Conservation (phyloP, 2,888 invertebrate genomes). For the Abrostola tripartita region DNA sequence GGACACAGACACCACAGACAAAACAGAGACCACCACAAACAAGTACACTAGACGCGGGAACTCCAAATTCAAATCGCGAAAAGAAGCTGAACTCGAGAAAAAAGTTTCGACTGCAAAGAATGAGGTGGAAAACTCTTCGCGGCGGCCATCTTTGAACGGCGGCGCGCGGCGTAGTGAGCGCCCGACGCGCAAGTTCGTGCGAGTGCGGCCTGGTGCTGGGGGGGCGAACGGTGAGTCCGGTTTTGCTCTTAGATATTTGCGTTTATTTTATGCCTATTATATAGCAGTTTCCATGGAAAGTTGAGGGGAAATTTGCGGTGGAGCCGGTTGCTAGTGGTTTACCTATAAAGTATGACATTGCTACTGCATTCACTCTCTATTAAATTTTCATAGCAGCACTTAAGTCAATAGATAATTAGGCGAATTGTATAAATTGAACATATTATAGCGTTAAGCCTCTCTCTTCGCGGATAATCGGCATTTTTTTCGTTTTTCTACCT, state of each 20-base stretch:
- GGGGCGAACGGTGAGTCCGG: constrained; percentile 83
- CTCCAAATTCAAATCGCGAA: constrained; percentile 65
- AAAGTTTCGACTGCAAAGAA: constrained; percentile 59
- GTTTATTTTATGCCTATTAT: constrained; percentile 49
- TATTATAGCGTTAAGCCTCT: neutral
- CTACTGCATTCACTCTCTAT: constrained; percentile 33
- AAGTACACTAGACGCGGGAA: constrained; percentile 68
- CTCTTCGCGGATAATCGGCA: neutral
- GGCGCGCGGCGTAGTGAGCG: constrained; percentile 77
- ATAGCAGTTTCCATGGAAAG: constrained; percentile 56
- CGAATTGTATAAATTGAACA: too few species aligned
- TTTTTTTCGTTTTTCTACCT: neutral
- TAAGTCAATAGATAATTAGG: neutral
- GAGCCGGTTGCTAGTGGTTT: constrained; percentile 27
- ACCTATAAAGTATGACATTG: constrained; percentile 34
- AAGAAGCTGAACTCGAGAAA: constrained; percentile 65
- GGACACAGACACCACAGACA: constrained; percentile 63
- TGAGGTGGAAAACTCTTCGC: constrained; percentile 63
- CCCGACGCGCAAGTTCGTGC: constrained; percentile 76
- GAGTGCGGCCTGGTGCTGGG: constrained; percentile 75
- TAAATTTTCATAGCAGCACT: neutral
- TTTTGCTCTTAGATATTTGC: constrained; percentile 57
- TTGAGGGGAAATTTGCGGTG: constrained; percentile 45
- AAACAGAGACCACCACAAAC: constrained; percentile 70
- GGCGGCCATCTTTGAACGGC: constrained; percentile 74